Evolutionary conservation across 2,113 vertebrate genomes (phyloP).

Genomic region (Gila orcuttii): DNA sequence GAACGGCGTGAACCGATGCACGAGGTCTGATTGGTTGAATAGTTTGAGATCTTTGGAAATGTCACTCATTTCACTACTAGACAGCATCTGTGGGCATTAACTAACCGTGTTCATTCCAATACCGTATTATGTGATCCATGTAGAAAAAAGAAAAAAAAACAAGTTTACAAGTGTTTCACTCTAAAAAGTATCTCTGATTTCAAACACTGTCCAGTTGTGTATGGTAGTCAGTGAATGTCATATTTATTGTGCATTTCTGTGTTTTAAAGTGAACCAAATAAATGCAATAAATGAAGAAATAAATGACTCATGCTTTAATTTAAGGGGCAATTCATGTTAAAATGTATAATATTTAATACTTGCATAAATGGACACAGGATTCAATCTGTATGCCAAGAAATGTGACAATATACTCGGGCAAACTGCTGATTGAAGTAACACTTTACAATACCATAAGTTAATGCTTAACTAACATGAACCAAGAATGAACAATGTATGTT

Average conservation of each 20-base stretch:
- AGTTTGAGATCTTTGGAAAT: not conserved
- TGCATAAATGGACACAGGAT: too few species aligned
- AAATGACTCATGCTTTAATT: not conserved
- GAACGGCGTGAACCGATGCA: not conserved
- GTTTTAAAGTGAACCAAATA: conserved; percentile 48
- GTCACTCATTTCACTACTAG: conserved; percentile 23
- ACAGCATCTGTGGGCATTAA: conserved; percentile 14
- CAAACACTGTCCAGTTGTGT: conserved; percentile 21
- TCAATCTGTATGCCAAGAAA: too few species aligned
- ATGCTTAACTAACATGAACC: too few species aligned
- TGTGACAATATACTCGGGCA: too few species aligned
- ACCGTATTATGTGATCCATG: not conserved
- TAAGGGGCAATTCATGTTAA: not conserved
- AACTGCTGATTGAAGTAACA: too few species aligned
- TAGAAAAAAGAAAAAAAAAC: not conserved
- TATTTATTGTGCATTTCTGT: conserved; percentile 57
- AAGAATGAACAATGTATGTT: too few species aligned
- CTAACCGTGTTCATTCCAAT: not conserved
- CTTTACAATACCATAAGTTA: too few species aligned
- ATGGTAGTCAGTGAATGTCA: conserved; percentile 45
- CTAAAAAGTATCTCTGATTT: conserved; percentile 35
- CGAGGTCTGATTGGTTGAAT: not conserved
- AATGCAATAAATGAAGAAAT: conserved; percentile 30
- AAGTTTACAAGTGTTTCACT: conserved; percentile 29
- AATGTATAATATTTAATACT: too few species aligned